Base-by-base conservation (phyloP, 2,797 vertebrate genomes). In the Lagorchestes hirsutus region DNA sequence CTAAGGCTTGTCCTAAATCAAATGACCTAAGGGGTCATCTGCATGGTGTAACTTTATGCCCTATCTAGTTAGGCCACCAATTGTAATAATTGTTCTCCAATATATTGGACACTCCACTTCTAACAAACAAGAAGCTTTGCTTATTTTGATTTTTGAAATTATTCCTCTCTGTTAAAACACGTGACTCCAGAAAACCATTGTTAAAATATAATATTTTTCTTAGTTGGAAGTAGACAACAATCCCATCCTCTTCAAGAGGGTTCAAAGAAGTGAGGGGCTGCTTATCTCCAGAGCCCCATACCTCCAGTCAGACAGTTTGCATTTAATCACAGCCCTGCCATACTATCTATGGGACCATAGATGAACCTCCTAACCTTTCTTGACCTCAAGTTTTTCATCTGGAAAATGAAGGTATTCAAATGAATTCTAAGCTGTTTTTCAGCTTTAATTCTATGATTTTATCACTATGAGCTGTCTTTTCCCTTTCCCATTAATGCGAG, bases 131-230 rank as follows among this genome's bases (percentile, higher is more conserved):
- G 18, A 74, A 46, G 74, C n/a, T 82, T 22, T 82, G 16, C 8
- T 82, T 82, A 46, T 82, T 82, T 82, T 82, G 16, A 46, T 82
- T 82, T 46, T 46, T 82, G 22, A 82, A 82, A 82, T 46, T 40
- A 10, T 82, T 82, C 2, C 9, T 46, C 40, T 82, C 27, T 82
- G 28, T 94, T 87, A 91, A 93, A 96, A 93, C 28, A 12, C 2
- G 14, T 92, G 14, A 40, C 74, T 90, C 31, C 34, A 93, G 96
- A 91, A 46, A 92, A 22, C 62, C 28, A 46, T n/a, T 54, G 13
- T 94, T 93, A 93, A 96, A 93, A 90, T 55, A 90, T 5, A 91
- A 0, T 93, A 1, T 82, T 94, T 57, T 95, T 11, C 10, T 56
- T 46, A 24, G 92, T 93, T 91, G 55, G 93, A 95, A 93, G 28